phyloP scores from a whole-genome alignment of 2,113 vertebrate genomes.

The Eudyptes chrysolophus region DNA sequence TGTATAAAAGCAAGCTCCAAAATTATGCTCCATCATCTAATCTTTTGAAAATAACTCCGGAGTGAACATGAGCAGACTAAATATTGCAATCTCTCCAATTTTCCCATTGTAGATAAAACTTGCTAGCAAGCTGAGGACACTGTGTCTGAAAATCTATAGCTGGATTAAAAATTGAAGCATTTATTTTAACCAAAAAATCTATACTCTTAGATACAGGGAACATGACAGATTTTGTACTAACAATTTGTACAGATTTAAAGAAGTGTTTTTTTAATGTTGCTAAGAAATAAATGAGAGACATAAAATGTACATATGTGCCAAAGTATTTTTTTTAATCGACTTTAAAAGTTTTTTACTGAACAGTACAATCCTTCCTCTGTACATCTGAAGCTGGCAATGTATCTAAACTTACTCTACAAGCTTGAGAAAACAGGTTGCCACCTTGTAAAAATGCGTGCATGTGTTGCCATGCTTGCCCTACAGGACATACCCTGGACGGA shows the following conservation, averaged over 20 bases:
- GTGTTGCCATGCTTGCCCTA: not conserved
- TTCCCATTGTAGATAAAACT: not conserved
- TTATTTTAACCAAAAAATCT: not conserved
- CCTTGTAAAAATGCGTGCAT: not conserved
- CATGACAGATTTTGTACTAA: not conserved
- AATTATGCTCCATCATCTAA: not conserved
- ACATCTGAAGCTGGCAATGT: not conserved
- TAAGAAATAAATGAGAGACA: not conserved
- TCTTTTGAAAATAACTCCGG: not conserved
- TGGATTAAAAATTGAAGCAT: not conserved
- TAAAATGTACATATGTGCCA: not conserved
- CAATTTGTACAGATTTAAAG: not conserved
- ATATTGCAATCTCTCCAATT: not conserved
- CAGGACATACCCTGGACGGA: not conserved
- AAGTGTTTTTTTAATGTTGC: not conserved
- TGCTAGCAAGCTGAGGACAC: not conserved
- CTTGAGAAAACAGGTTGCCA: not conserved
- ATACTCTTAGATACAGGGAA: not conserved
- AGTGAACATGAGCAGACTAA: not conserved
- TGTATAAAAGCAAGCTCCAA: not conserved
- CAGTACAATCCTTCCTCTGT: not conserved
- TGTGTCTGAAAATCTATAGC: not conserved
- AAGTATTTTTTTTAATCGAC: not conserved
- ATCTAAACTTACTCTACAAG: not conserved
- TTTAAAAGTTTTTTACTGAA: not conserved